A percentile compares a stretch with the other conserved stretches of the same genome.
Conservation (phyloP, 2,888 invertebrate species). For the Eulithis testata region DNA sequence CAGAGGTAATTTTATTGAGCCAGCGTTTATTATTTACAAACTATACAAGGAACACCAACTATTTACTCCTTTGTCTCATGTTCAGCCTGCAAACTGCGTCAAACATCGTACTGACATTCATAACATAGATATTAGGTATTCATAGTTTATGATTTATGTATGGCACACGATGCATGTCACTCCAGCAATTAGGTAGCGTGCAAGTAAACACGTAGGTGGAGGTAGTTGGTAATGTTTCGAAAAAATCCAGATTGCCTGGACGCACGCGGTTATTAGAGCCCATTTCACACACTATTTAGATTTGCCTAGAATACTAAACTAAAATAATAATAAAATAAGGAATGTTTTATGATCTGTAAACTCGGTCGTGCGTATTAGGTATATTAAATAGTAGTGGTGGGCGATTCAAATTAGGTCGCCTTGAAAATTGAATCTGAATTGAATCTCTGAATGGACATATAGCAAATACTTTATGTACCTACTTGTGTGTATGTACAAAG, state of each 20-base stretch:
- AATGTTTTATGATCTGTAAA: too few species aligned
- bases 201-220: slow-evolving; percentile 14
- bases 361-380: too few species aligned
- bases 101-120: slow-evolving; percentile 3
- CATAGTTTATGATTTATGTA: slow-evolving; percentile 23
- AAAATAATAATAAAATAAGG: too few species aligned
- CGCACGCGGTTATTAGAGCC: slow-evolving; percentile 18
- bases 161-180: slow-evolving; percentile 28
- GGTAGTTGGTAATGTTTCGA: slow-evolving; percentile 12
- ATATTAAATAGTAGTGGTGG: too few species aligned
- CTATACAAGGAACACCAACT: neutral
- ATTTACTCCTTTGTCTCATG: neutral
- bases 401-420: too few species aligned
- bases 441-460: too few species aligned
- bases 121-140: slow-evolving; percentile 1
- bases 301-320: slow-evolving; percentile 6
- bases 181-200: slow-evolving; percentile 26
- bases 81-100: neutral
- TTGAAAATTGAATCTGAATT: too few species aligned
- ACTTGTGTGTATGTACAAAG: neutral
- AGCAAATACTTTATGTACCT: too few species aligned
- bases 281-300: slow-evolving; percentile 11
- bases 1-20: too few species aligned
- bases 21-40: too few species aligned
- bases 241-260: slow-evolving; percentile 24